Conservation (phyloP, 2,888 invertebrate genomes). For the Heliconius sara region DNA sequence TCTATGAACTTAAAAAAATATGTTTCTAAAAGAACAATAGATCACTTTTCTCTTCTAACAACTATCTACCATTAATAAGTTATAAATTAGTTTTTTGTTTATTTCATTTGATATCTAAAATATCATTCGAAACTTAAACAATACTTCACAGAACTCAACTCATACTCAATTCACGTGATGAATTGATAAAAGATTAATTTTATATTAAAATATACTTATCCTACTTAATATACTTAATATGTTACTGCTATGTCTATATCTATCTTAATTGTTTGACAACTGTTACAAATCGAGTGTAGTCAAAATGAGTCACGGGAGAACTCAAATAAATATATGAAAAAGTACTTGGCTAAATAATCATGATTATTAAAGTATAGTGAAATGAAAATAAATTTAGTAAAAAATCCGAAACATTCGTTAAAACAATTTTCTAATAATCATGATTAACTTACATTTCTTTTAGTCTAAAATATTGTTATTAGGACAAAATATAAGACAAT, state of each 20-base stretch:
- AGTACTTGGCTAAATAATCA: background rate
- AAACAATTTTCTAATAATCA: too few species aligned
- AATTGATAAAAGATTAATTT: constrained; percentile 4
- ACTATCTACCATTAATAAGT: background rate
- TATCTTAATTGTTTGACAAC: constrained; percentile 18
- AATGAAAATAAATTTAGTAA: background rate
- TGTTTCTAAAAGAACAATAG: background rate
- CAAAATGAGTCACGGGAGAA: background rate
- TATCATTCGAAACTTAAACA: background rate
- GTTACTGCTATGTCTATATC: constrained; percentile 19
- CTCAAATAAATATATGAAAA: too few species aligned
- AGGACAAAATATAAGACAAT: background rate
- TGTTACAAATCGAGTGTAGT: background rate
- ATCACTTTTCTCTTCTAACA: background rate
- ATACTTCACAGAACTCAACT: constrained; percentile 9
- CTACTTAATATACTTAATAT: constrained; percentile 23
- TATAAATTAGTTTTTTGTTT: background rate
- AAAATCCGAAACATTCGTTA: too few species aligned
- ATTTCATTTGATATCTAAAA: constrained; percentile 8
- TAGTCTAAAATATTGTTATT: background rate
- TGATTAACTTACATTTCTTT: too few species aligned
- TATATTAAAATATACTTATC: constrained; percentile 18
- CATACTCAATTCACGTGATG: background rate
- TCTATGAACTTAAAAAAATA: background rate
- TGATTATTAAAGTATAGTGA: background rate